Evolutionary conservation across 2,113 vertebrate genomes (phyloP), one percentile per base, ranked within the genome.

Genomic region (Gila orcuttii): DNA sequence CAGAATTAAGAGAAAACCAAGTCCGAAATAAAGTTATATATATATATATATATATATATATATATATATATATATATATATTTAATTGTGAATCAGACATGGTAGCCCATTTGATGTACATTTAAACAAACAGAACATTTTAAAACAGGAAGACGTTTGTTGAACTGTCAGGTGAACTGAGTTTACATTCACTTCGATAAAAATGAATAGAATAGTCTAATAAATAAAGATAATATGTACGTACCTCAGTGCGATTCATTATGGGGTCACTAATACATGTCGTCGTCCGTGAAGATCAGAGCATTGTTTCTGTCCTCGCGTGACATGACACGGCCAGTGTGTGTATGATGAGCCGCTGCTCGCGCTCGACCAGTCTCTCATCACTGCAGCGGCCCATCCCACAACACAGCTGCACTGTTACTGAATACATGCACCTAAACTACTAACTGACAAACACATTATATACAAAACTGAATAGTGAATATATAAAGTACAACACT

Each of bases 161-260:
- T 19, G 31, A n/a, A 15, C 28, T 57, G 33, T 25, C 21, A 42
- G 8, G 9, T 2, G 15, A 79, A 79, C 36, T 60, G 5, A 39
- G 33, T 79, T 59, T 79, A 42, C 21, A 4, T 13, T 55, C 10
- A 17, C 12, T 77, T 28, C 28, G 15, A 77, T 5, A n/a, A 73
- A 36, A 62, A 79, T n/a, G 0, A 42, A 78, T 42, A 28, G 36
- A 25, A 79, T 33, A 15, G 45, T 75, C 73, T 8, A 25, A 42
- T 60, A 64, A 80, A 15, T 33, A 71, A 19, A 21, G 10, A 31
- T 57, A 10, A 12, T 50, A 12, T 17, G 47, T 4, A 62, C 23
- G 31, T 91, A 89, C 92, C 92, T 93, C 88, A 2, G 84, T 87
- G 77, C 85, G 85, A 71, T 71, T 91, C 86, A 81, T 88, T 6